Evolutionary conservation across 2,113 vertebrate genomes (phyloP).

Genomic region (Oryzias javanicus): DNA sequence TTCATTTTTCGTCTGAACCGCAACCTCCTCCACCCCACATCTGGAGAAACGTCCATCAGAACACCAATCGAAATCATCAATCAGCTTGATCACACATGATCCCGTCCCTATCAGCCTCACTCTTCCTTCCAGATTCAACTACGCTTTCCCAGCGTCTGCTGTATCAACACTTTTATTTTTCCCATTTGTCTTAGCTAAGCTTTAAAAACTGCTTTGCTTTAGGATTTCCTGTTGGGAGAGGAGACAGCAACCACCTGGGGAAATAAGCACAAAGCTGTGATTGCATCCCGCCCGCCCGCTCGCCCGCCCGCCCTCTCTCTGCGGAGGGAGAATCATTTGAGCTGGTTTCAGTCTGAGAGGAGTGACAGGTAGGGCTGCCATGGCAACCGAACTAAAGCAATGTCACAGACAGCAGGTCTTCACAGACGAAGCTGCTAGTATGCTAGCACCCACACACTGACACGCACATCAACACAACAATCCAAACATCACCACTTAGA

Average conservation of each 20-base stretch:
- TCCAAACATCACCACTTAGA: slow-evolving; percentile 33
- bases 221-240: slow-evolving; percentile 40
- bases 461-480: slow-evolving; percentile 36
- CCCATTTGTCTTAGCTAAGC: slow-evolving; percentile 31
- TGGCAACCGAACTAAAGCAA: slow-evolving; percentile 70
- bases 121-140: slow-evolving; percentile 4
- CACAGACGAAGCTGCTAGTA: slow-evolving; percentile 37
- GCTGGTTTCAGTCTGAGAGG: slow-evolving; percentile 52
- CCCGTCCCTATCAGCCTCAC: not conserved
- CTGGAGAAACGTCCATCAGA: slow-evolving; percentile 48
- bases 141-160: slow-evolving; percentile 20
- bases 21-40: slow-evolving; percentile 52
- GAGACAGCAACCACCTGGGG: slow-evolving; percentile 55
- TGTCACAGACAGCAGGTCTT: slow-evolving; percentile 47
- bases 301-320: slow-evolving; percentile 54
- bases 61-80: slow-evolving; percentile 22
- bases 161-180: slow-evolving; percentile 36
- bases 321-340: slow-evolving; percentile 53
- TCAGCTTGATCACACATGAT: not conserved
- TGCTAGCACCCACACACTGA: slow-evolving; percentile 17
- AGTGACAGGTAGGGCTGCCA: slow-evolving; percentile 75
- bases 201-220: slow-evolving; percentile 15
- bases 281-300: slow-evolving; percentile 58
- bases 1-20: slow-evolving; percentile 58
- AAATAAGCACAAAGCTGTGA: slow-evolving; percentile 62